Conservation (phyloP, 2,888 invertebrate genomes). For the Drosophila phalerata region DNA sequence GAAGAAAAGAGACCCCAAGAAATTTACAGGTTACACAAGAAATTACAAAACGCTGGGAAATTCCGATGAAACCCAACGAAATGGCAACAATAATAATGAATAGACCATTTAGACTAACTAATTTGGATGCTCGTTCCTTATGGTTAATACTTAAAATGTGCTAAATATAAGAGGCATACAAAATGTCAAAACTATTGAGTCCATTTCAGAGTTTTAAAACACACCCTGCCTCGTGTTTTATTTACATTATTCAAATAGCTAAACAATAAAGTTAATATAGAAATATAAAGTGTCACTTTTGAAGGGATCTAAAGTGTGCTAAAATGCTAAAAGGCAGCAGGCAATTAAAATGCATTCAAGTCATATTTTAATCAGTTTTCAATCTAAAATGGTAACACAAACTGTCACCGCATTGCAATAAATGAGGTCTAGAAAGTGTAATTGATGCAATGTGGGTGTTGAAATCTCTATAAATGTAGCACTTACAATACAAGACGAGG, state of each 20-base stretch:
- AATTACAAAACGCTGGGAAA: slow-evolving; percentile 42
- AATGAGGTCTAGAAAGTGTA: slow-evolving; percentile 50
- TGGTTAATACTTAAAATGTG: slow-evolving; percentile 1
- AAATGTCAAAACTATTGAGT: not conserved
- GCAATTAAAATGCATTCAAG: slow-evolving; percentile 49
- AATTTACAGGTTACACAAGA: slow-evolving; percentile 41
- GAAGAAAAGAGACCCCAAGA: slow-evolving; percentile 9
- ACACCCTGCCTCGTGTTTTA: not conserved
- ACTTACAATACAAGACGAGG: slow-evolving; percentile 41
- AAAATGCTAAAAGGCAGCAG: slow-evolving; percentile 4
- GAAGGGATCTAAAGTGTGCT: slow-evolving; percentile 8
- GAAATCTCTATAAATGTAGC: slow-evolving; percentile 53
- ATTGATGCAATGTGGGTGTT: slow-evolving; percentile 58
- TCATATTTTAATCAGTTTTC: slow-evolving; percentile 33
- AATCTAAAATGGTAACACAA: slow-evolving; percentile 48
- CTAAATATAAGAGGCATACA: not conserved
- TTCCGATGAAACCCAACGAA: slow-evolving; percentile 18
- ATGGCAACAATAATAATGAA: slow-evolving; percentile 33
- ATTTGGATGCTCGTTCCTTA: slow-evolving; percentile 1
- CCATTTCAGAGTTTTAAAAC: not conserved
- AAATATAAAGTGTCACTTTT: slow-evolving; percentile 15
- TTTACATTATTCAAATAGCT: slow-evolving; percentile 11
- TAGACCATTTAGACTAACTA: slow-evolving; percentile 9
- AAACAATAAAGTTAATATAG: slow-evolving; percentile 5
- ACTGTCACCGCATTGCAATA: slow-evolving; percentile 35